Evolutionary conservation across 2,888 invertebrate genomes (phyloP), one percentile per base, ranked within the genome.

Genomic region (Eilema depressum): DNA sequence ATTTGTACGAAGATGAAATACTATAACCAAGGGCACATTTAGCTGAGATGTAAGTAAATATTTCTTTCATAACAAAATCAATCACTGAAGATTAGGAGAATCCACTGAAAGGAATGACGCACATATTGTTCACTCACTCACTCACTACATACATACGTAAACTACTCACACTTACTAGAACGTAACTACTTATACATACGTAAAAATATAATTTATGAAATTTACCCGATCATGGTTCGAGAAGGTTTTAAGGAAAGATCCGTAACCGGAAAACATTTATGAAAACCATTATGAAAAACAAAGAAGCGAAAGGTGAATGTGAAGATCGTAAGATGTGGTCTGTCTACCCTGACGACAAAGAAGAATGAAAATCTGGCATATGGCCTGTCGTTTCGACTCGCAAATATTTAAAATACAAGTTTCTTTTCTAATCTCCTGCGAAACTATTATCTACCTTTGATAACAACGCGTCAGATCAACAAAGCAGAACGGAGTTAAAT

Each of bases 401-500:
- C n/a, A 53, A 53, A 53, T 20, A 20, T 53, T 53, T 10, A 53
- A 7, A 53, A 53, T 8, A 53, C n/a, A 53, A 53, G 53, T 53
- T 53, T 53, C 53, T n/a, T n/a, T 53, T 53, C 20, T 53, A 53
- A 53, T 53, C 53, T 53, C n/a, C 53, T n/a, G 53, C n/a, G n/a
- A 53, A 53, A 53, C n/a, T 59, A 25, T 59, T 59, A 25, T 59
- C 25, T 25, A 8, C 17, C 30, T 60, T 60, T 28, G 28, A 60
- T 60, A 60, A 28, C 26, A 61, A 14, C 61, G 14, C 59, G 20
- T 30, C 33, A 1, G n/a, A 30, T 5, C 57, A 25, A 59, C 11
- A n/a, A 61, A 33, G 61, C 61, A 61, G 17, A 61, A 28, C 61
- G 20, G 30, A n/a, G 33, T 61, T n/a, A 61, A 30, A 61, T 28